Conservation (phyloP, 2,113 vertebrate species). For the Apodemus speciosus region DNA sequence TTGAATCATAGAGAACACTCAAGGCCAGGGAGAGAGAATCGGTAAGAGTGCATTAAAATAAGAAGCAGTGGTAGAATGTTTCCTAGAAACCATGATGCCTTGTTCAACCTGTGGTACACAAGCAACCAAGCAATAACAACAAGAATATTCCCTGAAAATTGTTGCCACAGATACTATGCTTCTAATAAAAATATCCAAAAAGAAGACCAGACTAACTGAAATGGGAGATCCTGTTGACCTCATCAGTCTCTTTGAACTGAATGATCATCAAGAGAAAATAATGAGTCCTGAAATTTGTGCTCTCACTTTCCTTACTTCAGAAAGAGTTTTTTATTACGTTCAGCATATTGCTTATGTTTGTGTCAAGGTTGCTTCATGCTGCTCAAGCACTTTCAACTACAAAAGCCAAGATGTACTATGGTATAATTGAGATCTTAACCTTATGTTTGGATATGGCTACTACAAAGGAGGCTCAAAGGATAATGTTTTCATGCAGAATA, state of each 20-base stretch:
- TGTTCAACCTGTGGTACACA: not conserved
- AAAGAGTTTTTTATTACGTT: not conserved
- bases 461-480: slow-evolving; percentile 34
- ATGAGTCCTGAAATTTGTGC: slow-evolving; percentile 3
- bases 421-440: slow-evolving; percentile 34
- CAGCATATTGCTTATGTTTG: slow-evolving; percentile 16
- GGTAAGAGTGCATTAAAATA: too few species aligned
- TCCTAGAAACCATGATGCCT: not conserved
- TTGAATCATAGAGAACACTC: not conserved
- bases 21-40: not conserved
- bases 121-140: not conserved
- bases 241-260: not conserved
- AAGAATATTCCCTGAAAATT: not conserved
- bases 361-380: slow-evolving; percentile 7
- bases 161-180: not conserved
- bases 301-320: slow-evolving; percentile 5
- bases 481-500: slow-evolving; percentile 30
- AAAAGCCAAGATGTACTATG: not conserved
- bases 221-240: not conserved
- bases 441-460: slow-evolving; percentile 47
- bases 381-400: slow-evolving; percentile 18
- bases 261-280: not conserved
- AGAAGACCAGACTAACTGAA: not conserved
- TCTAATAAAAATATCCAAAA: not conserved
- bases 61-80: not conserved